phyloP scores from a whole-genome alignment of 2,113 vertebrate genomes.

The Sialia sialis region DNA sequence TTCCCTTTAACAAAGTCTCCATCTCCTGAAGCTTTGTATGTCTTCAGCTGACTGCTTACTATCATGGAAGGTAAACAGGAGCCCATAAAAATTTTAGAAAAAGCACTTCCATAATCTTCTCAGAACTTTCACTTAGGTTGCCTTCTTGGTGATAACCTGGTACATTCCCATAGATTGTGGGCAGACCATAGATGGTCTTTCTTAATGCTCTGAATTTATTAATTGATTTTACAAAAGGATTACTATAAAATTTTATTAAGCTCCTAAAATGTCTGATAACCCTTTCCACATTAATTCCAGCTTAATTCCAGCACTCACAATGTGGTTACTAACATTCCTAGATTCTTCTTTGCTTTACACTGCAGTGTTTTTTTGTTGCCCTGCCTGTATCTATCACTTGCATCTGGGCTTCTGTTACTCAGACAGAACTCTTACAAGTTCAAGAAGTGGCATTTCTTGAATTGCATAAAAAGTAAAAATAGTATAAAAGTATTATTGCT shows the following conservation, averaged over 20 bases:
- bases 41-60: background rate
- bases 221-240: background rate
- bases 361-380: background rate
- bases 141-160: background rate
- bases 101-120: background rate
- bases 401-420: background rate
- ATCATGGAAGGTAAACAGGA: background rate
- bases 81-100: background rate
- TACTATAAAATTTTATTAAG: background rate
- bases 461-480: background rate
- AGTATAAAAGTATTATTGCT: too few relatives aligned
- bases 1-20: background rate
- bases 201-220: background rate
- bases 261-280: background rate
- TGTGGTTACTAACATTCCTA: background rate
- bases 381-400: background rate
- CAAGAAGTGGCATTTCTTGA: background rate
- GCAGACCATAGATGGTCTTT: background rate
- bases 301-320: background rate
- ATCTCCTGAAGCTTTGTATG: background rate
- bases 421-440: background rate
- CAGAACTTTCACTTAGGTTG: background rate
- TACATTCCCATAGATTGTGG: rapidly evolving
- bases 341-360: background rate
- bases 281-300: background rate